Percentiles rank a stretch among this genome's conserved stretches.
Evolutionary conservation across 2,797 vertebrate genomes (phyloP).

Genomic region (Chromobotia macracanthus): DNA sequence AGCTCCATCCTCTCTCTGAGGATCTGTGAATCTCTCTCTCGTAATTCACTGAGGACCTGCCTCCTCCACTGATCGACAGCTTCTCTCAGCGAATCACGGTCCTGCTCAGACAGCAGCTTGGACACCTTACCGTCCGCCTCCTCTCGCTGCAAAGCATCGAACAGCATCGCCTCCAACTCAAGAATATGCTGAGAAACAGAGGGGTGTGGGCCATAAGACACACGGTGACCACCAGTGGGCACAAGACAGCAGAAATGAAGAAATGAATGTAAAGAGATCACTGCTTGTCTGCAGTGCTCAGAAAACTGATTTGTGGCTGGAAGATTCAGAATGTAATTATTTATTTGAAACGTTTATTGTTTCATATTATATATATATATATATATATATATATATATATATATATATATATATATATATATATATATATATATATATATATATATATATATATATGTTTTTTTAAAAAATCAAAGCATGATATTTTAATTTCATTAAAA

Average conservation of each 20-base stretch:
- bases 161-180: constrained; percentile 97
- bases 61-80: constrained; percentile 95
- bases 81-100: constrained; percentile 80
- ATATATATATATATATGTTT: too few species aligned
- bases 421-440: too few species aligned
- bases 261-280: too few species aligned
- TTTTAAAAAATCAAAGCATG: too few species aligned
- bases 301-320: too few species aligned
- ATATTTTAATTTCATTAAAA: neutral
- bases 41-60: constrained; percentile 89
- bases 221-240: constrained; percentile 49
- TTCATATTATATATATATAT: too few species aligned
- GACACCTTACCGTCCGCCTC: constrained; percentile 82
- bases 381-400: too few species aligned
- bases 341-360: too few species aligned
- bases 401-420: too few species aligned
- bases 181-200: constrained; percentile 84
- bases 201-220: constrained; percentile 21
- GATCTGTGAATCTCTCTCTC: constrained; percentile 91
- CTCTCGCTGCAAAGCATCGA: constrained; percentile 88
- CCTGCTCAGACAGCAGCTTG: constrained; percentile 85
- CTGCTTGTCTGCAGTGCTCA: neutral
- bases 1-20: constrained; percentile 93
- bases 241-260: constrained; percentile 22
- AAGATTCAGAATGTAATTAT: too few species aligned